Evolutionary conservation across 2,888 invertebrate species (phyloP), one percentile per base, ranked within the genome.

Genomic region (Oxytorus armatus): DNA sequence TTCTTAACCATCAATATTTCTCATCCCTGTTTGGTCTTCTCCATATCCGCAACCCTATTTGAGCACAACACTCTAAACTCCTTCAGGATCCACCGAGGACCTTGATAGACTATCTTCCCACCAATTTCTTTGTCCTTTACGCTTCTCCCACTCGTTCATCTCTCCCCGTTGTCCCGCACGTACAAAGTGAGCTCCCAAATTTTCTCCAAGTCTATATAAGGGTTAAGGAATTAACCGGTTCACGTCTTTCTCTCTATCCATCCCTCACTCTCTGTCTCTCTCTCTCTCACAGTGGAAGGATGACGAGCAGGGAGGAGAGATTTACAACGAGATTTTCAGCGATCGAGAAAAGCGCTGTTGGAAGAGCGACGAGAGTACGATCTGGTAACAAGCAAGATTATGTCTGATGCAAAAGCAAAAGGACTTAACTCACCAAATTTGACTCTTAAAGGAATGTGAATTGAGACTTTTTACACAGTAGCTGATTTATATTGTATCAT

Each of bases 161-260:
- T 36, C 57, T 36, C 44, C 44, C 29, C 63, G 39, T 74, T 61
- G 21, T 77, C 63, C 25, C 68, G 49, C 65, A 44, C 33, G 44
- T 68, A 68, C 68, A 75, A 80, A 84, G 81, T 77, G 78, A 84
- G 76, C 88, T 88, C 86, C 88, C 88, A 90, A 91, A 90, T 91
- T 90, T 90, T 89, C 89, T 87, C 83, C 69, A 85, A 88, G 89
- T 89, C 88, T 88, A 89, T 49, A 16, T 89, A 90, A 90, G 90
- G 90, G 90, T 91, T 91, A 90, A 90, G 90, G 90, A 91, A 91
- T 90, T 91, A 91, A 90, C 84, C 81, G 81, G 63, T 69, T 75
- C 69, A 57, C 75, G 53, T 66, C 51, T 69, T 65, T 49, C 51
- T 23, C 70, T 39, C 77, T 84, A 79, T 82, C 79, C n/a, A n/a